Percentiles rank a stretch among this genome's conserved stretches.
phyloP scores from a whole-genome alignment of 2,797 vertebrate species.

The Argentina silus region DNA sequence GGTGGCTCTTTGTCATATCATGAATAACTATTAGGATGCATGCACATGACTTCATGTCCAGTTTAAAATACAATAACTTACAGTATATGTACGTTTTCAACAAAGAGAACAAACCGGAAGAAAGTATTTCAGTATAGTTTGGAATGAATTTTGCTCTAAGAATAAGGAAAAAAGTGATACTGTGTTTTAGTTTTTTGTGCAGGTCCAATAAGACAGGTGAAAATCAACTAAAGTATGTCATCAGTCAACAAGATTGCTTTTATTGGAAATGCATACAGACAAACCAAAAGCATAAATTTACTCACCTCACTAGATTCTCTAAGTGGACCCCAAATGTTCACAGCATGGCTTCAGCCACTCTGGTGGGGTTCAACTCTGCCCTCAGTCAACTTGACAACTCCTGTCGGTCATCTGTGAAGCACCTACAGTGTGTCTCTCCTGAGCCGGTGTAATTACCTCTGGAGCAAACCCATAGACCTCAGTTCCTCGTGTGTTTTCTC shows the following conservation, averaged over 20 bases:
- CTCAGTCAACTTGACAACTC: no score
- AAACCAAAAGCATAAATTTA: neutral
- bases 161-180: no score
- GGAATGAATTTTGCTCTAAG: no score
- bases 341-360: neutral
- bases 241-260: neutral
- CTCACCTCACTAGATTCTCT: neutral
- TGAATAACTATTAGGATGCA: conserved; percentile 9
- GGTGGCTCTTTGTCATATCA: neutral
- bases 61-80: neutral
- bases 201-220: no score
- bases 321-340: neutral
- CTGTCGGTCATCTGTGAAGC: no score
- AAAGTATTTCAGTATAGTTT: no score
- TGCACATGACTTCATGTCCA: neutral
- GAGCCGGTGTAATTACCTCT: conserved; percentile 17
- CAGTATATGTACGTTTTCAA: no score
- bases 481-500: conserved; percentile 27
- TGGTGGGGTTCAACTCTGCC: no score
- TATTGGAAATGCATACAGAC: neutral
- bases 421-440: neutral
- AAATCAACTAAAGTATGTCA: no score
- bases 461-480: neutral
- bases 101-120: no score
- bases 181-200: no score